Evolutionary conservation across 2,113 vertebrate species (phyloP), one percentile per base, ranked within the genome.

Genomic region (Ivindomyrus marchei): DNA sequence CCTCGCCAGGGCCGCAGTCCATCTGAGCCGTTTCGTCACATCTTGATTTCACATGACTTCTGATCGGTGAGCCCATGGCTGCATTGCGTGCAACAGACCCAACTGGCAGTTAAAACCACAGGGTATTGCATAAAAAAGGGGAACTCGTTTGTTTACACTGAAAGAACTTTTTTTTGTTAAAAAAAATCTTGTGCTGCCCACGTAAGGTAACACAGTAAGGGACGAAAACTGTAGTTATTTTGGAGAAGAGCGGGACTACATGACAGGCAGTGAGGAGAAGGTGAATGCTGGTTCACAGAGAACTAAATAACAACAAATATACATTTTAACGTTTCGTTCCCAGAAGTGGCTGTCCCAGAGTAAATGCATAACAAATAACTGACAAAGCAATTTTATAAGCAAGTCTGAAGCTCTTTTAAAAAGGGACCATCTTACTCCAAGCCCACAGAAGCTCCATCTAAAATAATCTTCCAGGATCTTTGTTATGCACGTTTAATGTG

Each of bases 101-200:
- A 89, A 89, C 24, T 62, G 89, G 31, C 88, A 84, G 70, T 56
- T 56, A 45, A 89, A 85, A 89, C 89, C 89, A n/a, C 89, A 89
- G 70, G 36, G 52, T 15, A 53, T 47, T 58, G 80, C 77, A 13
- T 42, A 58, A 56, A 31, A 89, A 89, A 89, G 47, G 17, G 42
- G 89, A 89, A 89, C 77, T 84, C 49, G 13, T 45, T 89, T 89
- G 74, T 84, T 84, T 89, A 56, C 39, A 58, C 13, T 85, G 74
- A 89, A 46, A 89, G 15, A 88, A 42, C 39, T 42, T n/a, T 52
- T n/a, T 52, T 52, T 56, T 21, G 13, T 15, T 6, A 39, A 47
- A 52, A 87, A 87, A 87, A 86, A 50, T 58, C 17, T 15, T 17
- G 15, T 39, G 47, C 27, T 15, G 27, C 31, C 45, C 21, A 7